These are phyloP conservation scores for Nomada hirtipes DNA, from an alignment of 2,888 invertebrate genomes.

Conservation along the genomic window DNA sequence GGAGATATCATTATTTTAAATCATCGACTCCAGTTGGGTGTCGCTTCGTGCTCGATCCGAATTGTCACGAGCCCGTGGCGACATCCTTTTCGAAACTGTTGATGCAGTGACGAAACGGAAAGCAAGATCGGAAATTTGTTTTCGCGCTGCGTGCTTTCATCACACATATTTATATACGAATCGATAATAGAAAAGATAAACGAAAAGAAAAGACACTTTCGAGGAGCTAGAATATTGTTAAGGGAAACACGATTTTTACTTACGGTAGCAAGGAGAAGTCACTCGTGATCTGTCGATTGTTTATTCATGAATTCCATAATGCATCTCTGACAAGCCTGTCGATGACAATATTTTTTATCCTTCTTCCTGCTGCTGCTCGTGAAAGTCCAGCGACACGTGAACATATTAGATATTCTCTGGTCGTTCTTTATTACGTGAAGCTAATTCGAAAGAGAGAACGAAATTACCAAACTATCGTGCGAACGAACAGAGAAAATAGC, in stretches of 20 bases:
- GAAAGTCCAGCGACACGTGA: slow-evolving; percentile 48
- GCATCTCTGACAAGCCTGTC: slow-evolving; percentile 47
- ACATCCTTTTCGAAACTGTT: not conserved
- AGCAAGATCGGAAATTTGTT: not conserved
- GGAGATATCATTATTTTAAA: not conserved
- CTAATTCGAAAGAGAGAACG: not conserved
- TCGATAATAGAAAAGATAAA: not conserved
- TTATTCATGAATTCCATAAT: slow-evolving; percentile 39
- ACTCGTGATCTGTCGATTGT: slow-evolving; percentile 36
- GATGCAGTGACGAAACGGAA: not conserved
- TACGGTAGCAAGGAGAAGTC: slow-evolving; percentile 58
- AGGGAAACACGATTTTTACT: slow-evolving; percentile 49
- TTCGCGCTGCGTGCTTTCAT: slow-evolving; percentile 17
- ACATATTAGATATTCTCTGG: not conserved
- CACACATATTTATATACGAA: slow-evolving; percentile 4
- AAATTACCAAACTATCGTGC: not conserved
- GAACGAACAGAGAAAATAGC: not conserved
- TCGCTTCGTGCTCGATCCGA: slow-evolving; percentile 32
- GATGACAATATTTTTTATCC: slow-evolving; percentile 69
- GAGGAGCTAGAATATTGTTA: slow-evolving; percentile 20
- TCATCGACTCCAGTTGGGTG: not conserved
- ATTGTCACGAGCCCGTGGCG: slow-evolving; percentile 22
- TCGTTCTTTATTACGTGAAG: not conserved
- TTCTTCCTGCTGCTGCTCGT: slow-evolving; percentile 65
- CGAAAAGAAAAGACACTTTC: slow-evolving; percentile 22